Percentiles rank a stretch among this genome's conserved stretches.
These are phyloP conservation scores for Labeo catla DNA, from an alignment of 2,113 vertebrate genomes.

Conservation along the genomic window DNA sequence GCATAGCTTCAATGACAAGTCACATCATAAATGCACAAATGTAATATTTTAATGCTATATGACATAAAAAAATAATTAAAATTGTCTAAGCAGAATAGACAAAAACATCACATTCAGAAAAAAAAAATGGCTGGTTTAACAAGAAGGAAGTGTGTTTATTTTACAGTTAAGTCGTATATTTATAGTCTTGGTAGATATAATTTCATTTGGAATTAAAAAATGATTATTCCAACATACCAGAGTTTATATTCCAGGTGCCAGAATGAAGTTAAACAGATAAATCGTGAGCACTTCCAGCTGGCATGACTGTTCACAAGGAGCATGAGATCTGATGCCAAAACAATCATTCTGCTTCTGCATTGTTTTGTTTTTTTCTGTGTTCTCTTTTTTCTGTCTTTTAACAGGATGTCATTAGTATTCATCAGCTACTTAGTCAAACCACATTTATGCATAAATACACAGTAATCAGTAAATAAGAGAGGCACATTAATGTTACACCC, in stretches of 20 bases:
- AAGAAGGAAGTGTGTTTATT: neutral
- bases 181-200: neutral
- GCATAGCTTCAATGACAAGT: too few species aligned
- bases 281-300: neutral
- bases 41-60: too few species aligned
- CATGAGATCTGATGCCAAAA: neutral
- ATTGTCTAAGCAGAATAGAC: neutral
- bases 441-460: neutral
- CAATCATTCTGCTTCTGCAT: neutral
- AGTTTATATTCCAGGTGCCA: neutral
- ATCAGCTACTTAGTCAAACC: neutral
- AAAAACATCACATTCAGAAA: neutral
- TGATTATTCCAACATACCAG: neutral
- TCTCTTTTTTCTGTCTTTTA: neutral
- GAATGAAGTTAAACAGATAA: neutral
- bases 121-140: neutral
- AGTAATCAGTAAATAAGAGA: neutral
- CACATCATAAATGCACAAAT: neutral
- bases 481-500: neutral
- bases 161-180: neutral
- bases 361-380: neutral
- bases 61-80: too few species aligned
- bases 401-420: constrained; percentile 4
- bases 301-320: neutral
- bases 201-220: neutral